Evolutionary conservation across 2,888 invertebrate genomes (phyloP).

Genomic region (Venusia cambrica): DNA sequence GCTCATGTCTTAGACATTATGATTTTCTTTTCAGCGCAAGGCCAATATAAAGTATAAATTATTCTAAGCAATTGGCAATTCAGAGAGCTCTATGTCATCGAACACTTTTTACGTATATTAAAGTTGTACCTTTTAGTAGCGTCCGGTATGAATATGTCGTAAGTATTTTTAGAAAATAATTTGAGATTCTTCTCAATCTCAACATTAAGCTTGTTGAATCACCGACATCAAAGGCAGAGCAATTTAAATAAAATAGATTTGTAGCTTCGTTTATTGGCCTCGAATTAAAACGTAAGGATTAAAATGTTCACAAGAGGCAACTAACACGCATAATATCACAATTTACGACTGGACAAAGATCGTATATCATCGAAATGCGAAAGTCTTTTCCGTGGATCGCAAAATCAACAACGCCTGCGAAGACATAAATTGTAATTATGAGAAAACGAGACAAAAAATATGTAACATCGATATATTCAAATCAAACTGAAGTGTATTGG

Average conservation of each 20-base stretch:
- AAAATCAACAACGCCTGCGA: slow-evolving; percentile 21
- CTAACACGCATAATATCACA: slow-evolving; percentile 21
- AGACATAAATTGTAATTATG: slow-evolving; percentile 55
- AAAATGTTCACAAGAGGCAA: slow-evolving; percentile 17
- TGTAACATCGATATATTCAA: slow-evolving; percentile 15
- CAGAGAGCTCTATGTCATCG: too few relatives aligned
- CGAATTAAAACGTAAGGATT: slow-evolving; percentile 20
- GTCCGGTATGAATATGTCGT: too few relatives aligned
- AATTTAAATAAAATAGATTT: slow-evolving; percentile 5
- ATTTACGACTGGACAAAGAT: slow-evolving; percentile 21
- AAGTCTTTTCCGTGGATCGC: slow-evolving; percentile 21
- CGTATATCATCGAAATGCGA: slow-evolving; percentile 23
- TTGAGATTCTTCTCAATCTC: too few relatives aligned
- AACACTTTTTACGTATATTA: too few relatives aligned
- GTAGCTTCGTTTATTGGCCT: slow-evolving; percentile 15
- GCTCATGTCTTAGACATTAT: slow-evolving; percentile 5
- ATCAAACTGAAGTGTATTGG: slow-evolving; percentile 4
- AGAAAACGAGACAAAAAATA: slow-evolving; percentile 31
- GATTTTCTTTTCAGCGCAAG: slow-evolving; percentile 7
- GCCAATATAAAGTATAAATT: slow-evolving; percentile 4
- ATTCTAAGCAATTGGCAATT: too few relatives aligned
- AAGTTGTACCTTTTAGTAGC: too few relatives aligned
- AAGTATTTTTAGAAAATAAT: too few relatives aligned
- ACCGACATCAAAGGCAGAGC: slow-evolving; percentile 4
- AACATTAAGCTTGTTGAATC: too few relatives aligned